A percentile compares a stretch with the other conserved stretches of the same genome.
Conservation (phyloP, 35 echinoderm and acorn worm genomes). For the Stichopus chloronotus region DNA sequence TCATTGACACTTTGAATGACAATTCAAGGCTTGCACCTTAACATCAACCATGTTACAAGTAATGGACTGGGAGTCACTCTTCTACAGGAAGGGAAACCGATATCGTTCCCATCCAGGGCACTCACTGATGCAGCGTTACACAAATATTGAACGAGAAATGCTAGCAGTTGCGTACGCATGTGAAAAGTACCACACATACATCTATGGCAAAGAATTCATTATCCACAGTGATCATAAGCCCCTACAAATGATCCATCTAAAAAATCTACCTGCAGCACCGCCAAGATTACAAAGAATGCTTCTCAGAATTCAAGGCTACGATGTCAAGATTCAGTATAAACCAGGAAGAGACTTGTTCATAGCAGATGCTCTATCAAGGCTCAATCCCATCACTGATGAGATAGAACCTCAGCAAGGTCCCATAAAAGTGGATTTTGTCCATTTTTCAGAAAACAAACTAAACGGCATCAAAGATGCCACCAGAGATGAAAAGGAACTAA, state of each 20-base stretch:
- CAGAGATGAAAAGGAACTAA: constrained; percentile 33
- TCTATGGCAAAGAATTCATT: constrained; percentile 58
- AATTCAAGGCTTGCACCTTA: no score
- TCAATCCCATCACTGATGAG: not conserved
- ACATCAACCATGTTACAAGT: no score
- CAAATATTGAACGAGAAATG: constrained; percentile 73
- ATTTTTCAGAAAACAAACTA: constrained; percentile 46
- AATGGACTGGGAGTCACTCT: constrained; percentile 51
- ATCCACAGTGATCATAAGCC: constrained; percentile 71
- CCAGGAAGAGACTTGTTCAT: constrained; percentile 44
- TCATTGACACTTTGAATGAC: no score
- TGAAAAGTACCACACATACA: constrained; percentile 67
- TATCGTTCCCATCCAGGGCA: constrained; percentile 55
- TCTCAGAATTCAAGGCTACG: constrained; percentile 35
- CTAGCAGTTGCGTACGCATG: constrained; percentile 62
- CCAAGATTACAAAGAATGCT: constrained; percentile 58
- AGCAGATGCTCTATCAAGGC: constrained; percentile 58
- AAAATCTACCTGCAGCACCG: constrained; percentile 48
- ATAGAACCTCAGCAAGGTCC: not conserved
- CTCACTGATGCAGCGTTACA: constrained; percentile 42
- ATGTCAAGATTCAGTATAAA: constrained; percentile 47
- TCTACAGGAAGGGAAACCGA: constrained; percentile 60
- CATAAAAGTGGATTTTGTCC: constrained; percentile 26
- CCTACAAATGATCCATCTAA: constrained; percentile 46
- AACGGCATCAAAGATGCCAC: constrained; percentile 33